phyloP scores from a whole-genome alignment of 30 jellyfish, hydroid and myxozoan genomes.

The Cassiopea xamachana region DNA sequence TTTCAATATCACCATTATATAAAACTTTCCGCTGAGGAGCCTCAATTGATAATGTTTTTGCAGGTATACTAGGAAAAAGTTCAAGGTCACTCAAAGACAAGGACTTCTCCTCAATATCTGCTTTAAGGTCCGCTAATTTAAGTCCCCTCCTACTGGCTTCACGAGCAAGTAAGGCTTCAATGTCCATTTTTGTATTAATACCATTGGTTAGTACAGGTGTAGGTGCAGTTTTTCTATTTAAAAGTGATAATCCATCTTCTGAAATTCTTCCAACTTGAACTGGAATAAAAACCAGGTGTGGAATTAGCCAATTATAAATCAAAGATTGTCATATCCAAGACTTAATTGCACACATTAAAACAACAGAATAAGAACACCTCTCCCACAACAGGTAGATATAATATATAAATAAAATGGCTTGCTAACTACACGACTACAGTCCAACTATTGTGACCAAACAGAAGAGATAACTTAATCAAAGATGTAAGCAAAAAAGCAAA shows the following conservation, averaged over 20 bases:
- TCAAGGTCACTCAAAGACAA: conserved; percentile 92
- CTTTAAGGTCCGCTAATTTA: conserved; percentile 71
- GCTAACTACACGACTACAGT: too few relatives aligned
- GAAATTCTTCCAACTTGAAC: conserved; percentile 50
- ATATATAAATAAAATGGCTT: too few relatives aligned
- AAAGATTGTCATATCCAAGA: not conserved
- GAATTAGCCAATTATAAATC: not conserved
- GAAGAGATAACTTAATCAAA: too few relatives aligned
- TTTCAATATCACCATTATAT: conserved; percentile 70
- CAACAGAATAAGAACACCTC: too few relatives aligned
- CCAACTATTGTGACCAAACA: too few relatives aligned
- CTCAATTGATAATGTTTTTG: conserved; percentile 59
- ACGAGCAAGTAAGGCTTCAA: conserved; percentile 81
- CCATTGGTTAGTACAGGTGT: conserved; percentile 83
- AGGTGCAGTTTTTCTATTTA: conserved; percentile 54
- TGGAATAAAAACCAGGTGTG: conserved; percentile 14
- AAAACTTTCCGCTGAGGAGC: conserved; percentile 64
- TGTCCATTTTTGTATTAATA: conserved; percentile 85
- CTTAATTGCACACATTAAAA: too few relatives aligned
- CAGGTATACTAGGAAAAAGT: conserved; percentile 72
- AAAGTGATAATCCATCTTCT: conserved; percentile 62
- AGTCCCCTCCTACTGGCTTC: conserved; percentile 92
- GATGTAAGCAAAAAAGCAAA: too few relatives aligned
- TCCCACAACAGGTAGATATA: too few relatives aligned
- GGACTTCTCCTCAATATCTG: conserved; percentile 80